Conservation (phyloP, 2,888 invertebrate species). For the Idaea straminata region DNA sequence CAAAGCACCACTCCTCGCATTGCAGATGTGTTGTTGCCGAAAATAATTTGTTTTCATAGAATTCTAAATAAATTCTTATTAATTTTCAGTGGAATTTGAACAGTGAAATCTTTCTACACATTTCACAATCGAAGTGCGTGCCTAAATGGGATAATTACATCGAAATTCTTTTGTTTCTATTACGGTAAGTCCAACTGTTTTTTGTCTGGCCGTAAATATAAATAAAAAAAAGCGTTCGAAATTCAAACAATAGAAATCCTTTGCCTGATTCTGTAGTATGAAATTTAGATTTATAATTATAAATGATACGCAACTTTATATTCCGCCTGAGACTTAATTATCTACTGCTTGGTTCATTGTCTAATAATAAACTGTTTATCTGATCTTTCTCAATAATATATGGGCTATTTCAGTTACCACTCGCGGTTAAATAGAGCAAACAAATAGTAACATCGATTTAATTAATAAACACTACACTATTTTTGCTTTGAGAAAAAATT, state of each 20-base stretch:
- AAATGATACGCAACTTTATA: not conserved
- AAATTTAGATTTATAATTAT: too few species aligned
- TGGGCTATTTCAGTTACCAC: not conserved
- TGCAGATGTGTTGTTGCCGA: not conserved
- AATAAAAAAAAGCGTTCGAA: not conserved
- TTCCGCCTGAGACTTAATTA: too few species aligned
- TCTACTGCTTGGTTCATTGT: not conserved
- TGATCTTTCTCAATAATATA: not conserved
- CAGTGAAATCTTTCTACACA: slow-evolving; percentile 10
- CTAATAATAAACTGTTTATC: not conserved
- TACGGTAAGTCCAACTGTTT: slow-evolving; percentile 30
- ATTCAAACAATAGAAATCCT: not conserved
- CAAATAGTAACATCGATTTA: not conserved
- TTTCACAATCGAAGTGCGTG: slow-evolving; percentile 4
- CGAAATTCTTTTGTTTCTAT: slow-evolving; percentile 40
- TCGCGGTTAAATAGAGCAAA: not conserved
- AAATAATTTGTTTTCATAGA: slow-evolving; percentile 15
- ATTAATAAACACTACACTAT: not conserved
- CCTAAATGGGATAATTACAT: slow-evolving; percentile 16
- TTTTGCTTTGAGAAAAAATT: not conserved
- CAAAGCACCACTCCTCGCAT: slow-evolving; percentile 36
- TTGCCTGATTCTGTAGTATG: too few species aligned
- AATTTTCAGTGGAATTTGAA: slow-evolving; percentile 23
- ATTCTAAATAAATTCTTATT: slow-evolving; percentile 17
- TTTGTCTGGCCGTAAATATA: not conserved